phyloP scores from a whole-genome alignment of 2,888 invertebrate genomes.

The Glaucopsyche alexis region DNA sequence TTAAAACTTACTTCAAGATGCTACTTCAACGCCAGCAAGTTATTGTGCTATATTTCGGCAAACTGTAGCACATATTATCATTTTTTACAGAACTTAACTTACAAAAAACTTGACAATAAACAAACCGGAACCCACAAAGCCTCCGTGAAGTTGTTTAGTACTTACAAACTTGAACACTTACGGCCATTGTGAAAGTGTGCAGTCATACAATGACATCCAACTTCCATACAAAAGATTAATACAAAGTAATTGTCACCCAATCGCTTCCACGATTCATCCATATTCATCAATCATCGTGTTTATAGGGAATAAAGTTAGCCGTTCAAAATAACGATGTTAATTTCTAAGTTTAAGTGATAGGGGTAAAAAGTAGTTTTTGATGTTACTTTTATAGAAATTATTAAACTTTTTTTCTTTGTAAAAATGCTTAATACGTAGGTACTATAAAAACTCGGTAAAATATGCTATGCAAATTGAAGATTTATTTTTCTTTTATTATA shows the following conservation, averaged over 20 bases:
- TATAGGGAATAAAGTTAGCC: conserved; percentile 23
- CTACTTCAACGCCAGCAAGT: too few relatives aligned
- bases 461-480: too few relatives aligned
- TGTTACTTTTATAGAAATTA: background rate
- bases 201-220: conserved; percentile 26
- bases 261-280: conserved; percentile 19
- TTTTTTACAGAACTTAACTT: background rate
- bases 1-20: too few relatives aligned
- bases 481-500: too few relatives aligned
- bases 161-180: conserved; percentile 15
- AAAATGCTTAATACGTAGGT: background rate
- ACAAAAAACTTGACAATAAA: conserved; percentile 10
- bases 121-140: conserved; percentile 12
- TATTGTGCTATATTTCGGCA: too few relatives aligned
- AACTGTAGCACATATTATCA: too few relatives aligned
- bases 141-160: background rate
- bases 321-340: conserved; percentile 9
- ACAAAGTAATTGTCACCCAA: conserved; percentile 27
- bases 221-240: conserved; percentile 25
- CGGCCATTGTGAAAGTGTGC: conserved; percentile 20
- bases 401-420: background rate
- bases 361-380: background rate
- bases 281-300: conserved; percentile 26
- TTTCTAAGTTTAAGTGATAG: background rate
- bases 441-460: too few relatives aligned